Evolutionary conservation across 1,140 invertebrate genomes (phyloP).

Genomic region (Lepidurus couesii): DNA sequence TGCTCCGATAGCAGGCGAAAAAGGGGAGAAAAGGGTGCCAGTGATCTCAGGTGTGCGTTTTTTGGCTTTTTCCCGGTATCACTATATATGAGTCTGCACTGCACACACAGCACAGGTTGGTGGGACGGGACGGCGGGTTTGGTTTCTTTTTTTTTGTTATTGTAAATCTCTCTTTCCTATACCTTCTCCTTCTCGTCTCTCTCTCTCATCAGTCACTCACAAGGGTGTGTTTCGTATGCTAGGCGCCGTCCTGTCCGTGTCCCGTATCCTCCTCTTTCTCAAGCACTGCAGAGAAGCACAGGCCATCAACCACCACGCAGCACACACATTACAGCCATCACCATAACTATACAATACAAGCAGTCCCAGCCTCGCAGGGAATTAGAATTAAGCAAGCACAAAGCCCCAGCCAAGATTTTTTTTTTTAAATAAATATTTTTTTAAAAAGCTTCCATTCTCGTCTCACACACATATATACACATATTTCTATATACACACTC

Average conservation of each 20-base stretch:
- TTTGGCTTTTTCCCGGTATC: not conserved
- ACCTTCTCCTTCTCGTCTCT: slow-evolving; percentile 3
- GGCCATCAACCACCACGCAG: slow-evolving; percentile 20
- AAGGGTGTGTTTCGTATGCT: slow-evolving; percentile 15
- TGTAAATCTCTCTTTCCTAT: not conserved
- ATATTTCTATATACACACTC: no score
- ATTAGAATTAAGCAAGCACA: not conserved
- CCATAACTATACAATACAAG: not conserved
- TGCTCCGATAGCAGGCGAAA: not conserved
- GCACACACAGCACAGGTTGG: no score
- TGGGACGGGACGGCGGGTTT: not conserved
- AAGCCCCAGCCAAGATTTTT: not conserved
- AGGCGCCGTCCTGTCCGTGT: slow-evolving; percentile 20
- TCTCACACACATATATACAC: no score
- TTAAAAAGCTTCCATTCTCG: no score
- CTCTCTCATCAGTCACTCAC: slow-evolving; percentile 21
- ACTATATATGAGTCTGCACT: not conserved
- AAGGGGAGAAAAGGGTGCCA: not conserved
- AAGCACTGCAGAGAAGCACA: not conserved
- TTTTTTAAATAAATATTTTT: no score
- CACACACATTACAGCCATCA: slow-evolving; percentile 12
- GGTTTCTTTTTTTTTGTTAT: slow-evolving; percentile 8
- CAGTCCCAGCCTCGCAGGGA: not conserved
- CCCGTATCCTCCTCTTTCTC: not conserved
- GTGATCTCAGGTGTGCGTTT: slow-evolving; percentile 1